Base-by-base conservation (phyloP, 2,113 vertebrate species). In the Petroica traversi region DNA sequence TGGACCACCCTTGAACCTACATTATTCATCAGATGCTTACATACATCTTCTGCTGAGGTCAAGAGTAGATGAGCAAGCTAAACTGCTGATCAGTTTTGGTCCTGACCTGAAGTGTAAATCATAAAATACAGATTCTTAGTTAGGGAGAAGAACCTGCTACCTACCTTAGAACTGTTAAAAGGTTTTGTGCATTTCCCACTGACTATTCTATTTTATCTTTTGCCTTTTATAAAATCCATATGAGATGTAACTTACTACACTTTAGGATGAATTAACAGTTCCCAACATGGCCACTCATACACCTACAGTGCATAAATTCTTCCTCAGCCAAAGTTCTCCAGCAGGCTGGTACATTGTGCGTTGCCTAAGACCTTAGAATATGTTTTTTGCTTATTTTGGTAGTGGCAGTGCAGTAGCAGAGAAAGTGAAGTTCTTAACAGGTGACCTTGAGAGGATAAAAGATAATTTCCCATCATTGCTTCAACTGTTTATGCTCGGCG, bases 401-500 rank as follows among this genome's bases (percentile, higher is more conserved):
- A 96, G 95, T 97, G 98, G 98, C 97, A 97, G 95, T 95, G 96
- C 54, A 85, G 95, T 96, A 97, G 97, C 97, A 97, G 97, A 97
- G 82, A 95, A 93, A 96, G 93, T 88, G 92, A 94, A 95, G 96
- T 97, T 97, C 95, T 96, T 95, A 95, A 95, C 96, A 97, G 96
- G 97, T 66, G 97, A 97, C 96, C 93, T 96, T 95, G 91, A 96
- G 93, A 78, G 80, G 88, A 95, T 97, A 87, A 94, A 97, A 85
- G 89, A 93, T 79, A 51, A 75, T 96, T 94, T 96, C 87, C 87
- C 87, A 93, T 92, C 92, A 88, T 89, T 57, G 85, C 95, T 95
- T 96, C 88, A 85, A 93, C 91, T 87, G 79, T 97, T 99, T 98
- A 99, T 91, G 99, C 97, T 95, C 99, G 98, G 61, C 99, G 99